phyloP scores from a whole-genome alignment of 2,797 vertebrate species.

The Spinus pinus region DNA sequence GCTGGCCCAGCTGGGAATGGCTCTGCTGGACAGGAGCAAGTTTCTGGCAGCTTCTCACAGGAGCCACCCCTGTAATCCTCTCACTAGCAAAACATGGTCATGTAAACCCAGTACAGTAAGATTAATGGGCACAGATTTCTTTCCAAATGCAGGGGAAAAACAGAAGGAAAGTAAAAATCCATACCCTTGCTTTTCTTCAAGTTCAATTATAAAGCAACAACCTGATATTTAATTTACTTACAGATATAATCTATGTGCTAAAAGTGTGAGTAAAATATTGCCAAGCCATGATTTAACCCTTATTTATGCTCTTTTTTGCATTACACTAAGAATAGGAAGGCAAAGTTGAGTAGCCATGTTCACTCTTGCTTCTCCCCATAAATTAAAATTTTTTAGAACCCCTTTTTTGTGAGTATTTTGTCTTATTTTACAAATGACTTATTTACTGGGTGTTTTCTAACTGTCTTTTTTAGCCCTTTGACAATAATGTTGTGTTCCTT shows the following conservation, averaged over 20 bases:
- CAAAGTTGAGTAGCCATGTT: neutral
- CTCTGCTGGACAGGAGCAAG: neutral
- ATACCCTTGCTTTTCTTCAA: neutral
- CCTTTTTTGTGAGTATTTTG: neutral
- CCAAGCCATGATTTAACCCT: neutral
- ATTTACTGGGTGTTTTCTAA: neutral
- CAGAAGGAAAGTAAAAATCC: neutral
- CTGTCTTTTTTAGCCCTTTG: neutral
- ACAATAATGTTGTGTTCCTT: neutral
- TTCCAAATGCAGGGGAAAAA: neutral
- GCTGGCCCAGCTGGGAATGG: neutral
- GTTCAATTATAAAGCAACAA: neutral
- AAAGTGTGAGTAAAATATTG: neutral
- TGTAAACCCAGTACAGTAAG: neutral
- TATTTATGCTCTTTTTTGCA: neutral
- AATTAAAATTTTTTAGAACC: neutral
- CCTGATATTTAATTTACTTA: neutral
- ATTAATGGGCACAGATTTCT: neutral
- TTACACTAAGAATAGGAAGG: neutral
- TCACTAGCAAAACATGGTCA: neutral
- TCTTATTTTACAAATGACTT: neutral
- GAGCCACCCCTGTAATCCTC: neutral
- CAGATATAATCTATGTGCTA: neutral
- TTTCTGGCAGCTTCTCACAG: neutral
- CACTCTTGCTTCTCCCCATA: accelerated